phyloP scores from a whole-genome alignment of 2,113 vertebrate species.

The Patagioenas fasciata region DNA sequence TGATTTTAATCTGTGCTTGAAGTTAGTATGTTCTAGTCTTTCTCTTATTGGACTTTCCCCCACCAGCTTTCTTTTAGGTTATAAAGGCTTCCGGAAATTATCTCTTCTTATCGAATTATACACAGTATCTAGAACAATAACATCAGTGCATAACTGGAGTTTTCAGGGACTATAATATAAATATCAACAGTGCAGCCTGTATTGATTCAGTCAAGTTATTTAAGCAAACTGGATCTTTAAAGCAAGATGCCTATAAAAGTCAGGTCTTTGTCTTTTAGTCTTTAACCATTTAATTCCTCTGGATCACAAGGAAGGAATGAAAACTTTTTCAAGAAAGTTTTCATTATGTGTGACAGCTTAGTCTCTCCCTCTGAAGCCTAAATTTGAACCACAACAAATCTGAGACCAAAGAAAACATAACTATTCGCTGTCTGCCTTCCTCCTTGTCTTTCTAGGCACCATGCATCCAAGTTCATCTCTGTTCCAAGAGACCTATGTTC shows the following conservation, averaged over 20 bases:
- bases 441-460: neutral
- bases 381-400: neutral
- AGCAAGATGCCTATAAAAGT: neutral
- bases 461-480: neutral
- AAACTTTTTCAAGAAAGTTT: neutral
- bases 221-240: neutral
- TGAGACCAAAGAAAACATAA: neutral
- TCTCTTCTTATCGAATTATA: neutral
- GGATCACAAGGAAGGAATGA: neutral
- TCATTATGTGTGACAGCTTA: neutral
- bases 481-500: neutral
- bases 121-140: neutral
- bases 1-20: neutral
- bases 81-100: neutral
- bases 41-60: neutral
- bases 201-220: neutral
- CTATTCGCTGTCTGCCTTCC: neutral
- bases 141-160: rapidly evolving
- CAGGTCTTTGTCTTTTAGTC: neutral
- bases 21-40: neutral
- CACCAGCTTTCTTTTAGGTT: neutral
- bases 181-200: neutral
- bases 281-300: neutral
- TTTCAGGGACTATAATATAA: neutral
- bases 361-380: neutral